Evolutionary conservation across 2,797 vertebrate species (phyloP), one percentile per base, ranked within the genome.

Genomic region (Sternotherus odoratus): DNA sequence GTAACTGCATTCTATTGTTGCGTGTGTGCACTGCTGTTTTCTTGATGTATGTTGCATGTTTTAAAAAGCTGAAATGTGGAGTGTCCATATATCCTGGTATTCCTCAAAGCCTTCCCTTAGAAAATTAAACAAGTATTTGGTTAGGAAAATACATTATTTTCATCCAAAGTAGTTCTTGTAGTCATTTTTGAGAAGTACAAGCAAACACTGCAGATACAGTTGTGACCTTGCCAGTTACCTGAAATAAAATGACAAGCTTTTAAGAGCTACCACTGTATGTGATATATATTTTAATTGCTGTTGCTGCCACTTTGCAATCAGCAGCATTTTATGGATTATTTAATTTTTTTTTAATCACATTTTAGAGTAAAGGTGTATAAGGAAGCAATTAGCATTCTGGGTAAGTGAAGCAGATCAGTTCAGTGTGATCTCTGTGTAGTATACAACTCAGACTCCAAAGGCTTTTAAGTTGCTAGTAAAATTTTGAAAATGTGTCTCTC

Each of bases 181-280:
- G 48, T 83, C 83, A 74, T 87, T 33, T 9, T 83, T 7, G 26
- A 86, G 88, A 88, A 95, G 66, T 51, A 49, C 6, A 79, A 82
- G 72, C 21, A 85, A 82, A 46, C 33, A 60, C 12, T 85, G 53
- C 12, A 57, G 50, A 39, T 43, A 54, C 72, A 77, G 36, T 54
- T 50, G 72, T 90, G 72, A 74, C 88, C 77, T 79, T 86, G 48
- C 51, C 83, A 78, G 80, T 91, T 92, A 77, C 36, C 49, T 57
- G 74, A 51, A 43, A 69, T 74, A 43, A 50, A 88, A 30, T 96
- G 90, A 26, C 79, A 82, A 17, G 57, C 92, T 90, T 94, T 92
- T 88, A 89, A 82, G 82, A 92, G 21, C 53, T 74, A 26, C 60
- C 13, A 3, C 81, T 57, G 53, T 82, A 19, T 66, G 46, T 50